Base-by-base conservation (phyloP, 1,140 invertebrate genomes). In the Aricia agestis region DNA sequence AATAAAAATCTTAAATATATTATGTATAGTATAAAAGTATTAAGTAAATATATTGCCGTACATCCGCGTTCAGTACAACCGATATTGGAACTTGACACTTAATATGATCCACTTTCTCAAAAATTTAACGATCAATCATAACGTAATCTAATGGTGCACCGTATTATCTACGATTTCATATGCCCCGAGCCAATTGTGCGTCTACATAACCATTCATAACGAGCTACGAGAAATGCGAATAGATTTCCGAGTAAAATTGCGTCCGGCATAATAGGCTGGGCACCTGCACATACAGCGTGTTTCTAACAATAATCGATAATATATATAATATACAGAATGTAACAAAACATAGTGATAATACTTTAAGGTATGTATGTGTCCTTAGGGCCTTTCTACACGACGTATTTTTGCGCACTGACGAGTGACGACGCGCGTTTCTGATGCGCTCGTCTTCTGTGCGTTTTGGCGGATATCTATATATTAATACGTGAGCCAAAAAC, bases 81-180 rank as follows among this genome's bases (percentile, higher is more conserved):
- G 13, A 13, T 52, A 52, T 15, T 63, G 10, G 6, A 63, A 5
- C 10, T 63, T 63, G 59, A 63, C 59, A 63, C 59, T 25, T 63
- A 25, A 11, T 63, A 63, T 17, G 18, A 63, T 11, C 18, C 59
- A 63, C 59, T 63, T 63, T 63, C 59, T 63, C 19, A 63, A 63
- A 63, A 19, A 10, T 63, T 63, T 63, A 63, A 63, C 59, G 59
- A 63, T 63, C 18, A 63, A 63, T 63, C 59, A 63, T 63, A 18
- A 25, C 17, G 59, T 25, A 31, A 63, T 63, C 17, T 52, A 52
- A 52, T 52, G 45, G 45, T 52, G 45, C 59, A 63, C 17, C 19
- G 7, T 63, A 63, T 25, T 63, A 63, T 25, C 17, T 19, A 19
- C 59, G 58, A 25, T 19, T 18, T 63, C 2, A 18, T 63, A 63